phyloP scores from a whole-genome alignment of 2,113 vertebrate species.

The Phycodurus eques region DNA sequence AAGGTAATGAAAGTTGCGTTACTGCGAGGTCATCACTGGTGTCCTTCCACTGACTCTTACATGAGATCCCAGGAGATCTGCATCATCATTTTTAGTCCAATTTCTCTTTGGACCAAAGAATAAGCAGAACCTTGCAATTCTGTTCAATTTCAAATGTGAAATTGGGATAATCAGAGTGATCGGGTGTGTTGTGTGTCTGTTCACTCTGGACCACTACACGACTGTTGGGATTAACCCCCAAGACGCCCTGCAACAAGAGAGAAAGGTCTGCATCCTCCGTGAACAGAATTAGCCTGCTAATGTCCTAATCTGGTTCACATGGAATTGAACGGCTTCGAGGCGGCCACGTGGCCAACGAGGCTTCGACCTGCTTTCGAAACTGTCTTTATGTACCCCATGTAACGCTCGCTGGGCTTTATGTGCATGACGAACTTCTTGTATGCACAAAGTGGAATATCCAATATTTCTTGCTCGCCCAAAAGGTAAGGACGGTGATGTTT shows the following conservation, averaged over 20 bases:
- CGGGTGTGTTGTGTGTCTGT: constrained; percentile 1
- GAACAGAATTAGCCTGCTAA: constrained; percentile 61
- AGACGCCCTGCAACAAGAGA: constrained; percentile 11
- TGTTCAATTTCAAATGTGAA: background rate
- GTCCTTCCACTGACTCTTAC: constrained; percentile 33
- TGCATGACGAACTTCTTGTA: constrained; percentile 12
- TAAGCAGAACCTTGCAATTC: background rate
- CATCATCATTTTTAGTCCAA: background rate
- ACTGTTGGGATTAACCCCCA: constrained; percentile 41
- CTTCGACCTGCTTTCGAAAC: constrained; percentile 1
- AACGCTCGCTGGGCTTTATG: constrained; percentile 15
- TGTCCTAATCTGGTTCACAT: constrained; percentile 63
- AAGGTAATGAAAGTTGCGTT: background rate
- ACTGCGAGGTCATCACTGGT: background rate
- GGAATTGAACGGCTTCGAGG: constrained; percentile 19
- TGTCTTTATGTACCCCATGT: constrained; percentile 11
- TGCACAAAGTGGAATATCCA: background rate
- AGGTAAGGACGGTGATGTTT: background rate
- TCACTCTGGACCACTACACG: constrained; percentile 10
- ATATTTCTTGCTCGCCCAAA: background rate
- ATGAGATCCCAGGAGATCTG: constrained; percentile 5
- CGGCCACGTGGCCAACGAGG: constrained; percentile 16
- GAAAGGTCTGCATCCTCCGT: constrained; percentile 25
- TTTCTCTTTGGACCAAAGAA: background rate
- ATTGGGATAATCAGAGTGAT: constrained; percentile 16